Evolutionary conservation across 2,888 invertebrate species (phyloP).

Genomic region (Metacarcinus magister): DNA sequence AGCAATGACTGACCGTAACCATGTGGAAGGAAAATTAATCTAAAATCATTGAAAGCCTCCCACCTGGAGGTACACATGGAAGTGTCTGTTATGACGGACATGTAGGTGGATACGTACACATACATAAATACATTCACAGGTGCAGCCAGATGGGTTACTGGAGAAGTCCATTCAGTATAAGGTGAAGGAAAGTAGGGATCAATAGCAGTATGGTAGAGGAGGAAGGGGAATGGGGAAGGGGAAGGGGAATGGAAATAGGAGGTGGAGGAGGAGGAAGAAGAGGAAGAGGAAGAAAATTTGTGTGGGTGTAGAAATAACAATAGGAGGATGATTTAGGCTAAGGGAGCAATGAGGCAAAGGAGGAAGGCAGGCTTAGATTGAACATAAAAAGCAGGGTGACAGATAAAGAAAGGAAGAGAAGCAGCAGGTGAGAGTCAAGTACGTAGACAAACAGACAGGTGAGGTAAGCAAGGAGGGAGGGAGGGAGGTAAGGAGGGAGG

Average conservation of each 20-base stretch:
- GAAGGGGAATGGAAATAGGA: neutral
- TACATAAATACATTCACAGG: neutral
- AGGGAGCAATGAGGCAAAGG: neutral
- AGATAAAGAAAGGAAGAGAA: neutral
- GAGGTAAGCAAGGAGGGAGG: no score
- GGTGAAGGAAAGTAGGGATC: neutral
- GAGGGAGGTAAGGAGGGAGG: neutral
- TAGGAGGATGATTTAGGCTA: no score
- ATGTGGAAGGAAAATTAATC: slow-evolving; percentile 34
- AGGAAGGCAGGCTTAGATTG: neutral
- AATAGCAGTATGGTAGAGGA: neutral
- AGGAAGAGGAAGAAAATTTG: neutral
- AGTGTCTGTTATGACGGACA: neutral
- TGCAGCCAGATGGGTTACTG: neutral
- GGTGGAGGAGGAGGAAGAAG: neutral
- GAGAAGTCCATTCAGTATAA: neutral
- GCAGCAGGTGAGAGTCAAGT: neutral
- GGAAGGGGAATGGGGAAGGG: neutral
- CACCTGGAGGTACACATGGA: neutral
- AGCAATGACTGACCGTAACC: neutral
- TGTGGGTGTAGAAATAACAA: neutral
- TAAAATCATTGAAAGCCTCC: neutral
- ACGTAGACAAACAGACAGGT: no score
- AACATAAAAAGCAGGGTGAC: neutral
- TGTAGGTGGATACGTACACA: neutral